Evolutionary conservation across 2,113 vertebrate species (phyloP).

Genomic region (Alexandromys fortis): DNA sequence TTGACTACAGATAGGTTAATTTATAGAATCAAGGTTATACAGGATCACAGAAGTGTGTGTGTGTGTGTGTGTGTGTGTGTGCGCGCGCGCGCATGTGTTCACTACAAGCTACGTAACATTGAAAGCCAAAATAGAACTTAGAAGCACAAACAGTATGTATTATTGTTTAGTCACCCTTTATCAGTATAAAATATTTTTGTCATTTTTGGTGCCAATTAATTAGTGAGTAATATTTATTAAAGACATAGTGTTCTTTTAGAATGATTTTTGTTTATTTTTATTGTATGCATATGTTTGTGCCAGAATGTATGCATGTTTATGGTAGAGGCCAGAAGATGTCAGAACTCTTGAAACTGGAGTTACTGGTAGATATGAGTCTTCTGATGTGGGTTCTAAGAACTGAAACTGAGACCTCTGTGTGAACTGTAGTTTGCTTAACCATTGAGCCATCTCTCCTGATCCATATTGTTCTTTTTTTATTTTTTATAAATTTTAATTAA

Average conservation of each 20-base stretch:
- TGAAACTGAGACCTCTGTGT: background rate
- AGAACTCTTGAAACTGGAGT: too few species aligned
- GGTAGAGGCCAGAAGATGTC: too few species aligned
- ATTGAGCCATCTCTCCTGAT: background rate
- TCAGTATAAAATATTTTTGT: conserved; percentile 7
- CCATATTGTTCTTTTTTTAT: background rate
- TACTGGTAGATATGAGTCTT: background rate
- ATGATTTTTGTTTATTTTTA: too few species aligned
- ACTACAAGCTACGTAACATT: background rate
- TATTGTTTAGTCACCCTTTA: background rate
- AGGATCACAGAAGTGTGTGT: background rate
- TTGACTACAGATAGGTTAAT: conserved; percentile 19
- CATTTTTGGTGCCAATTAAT: background rate
- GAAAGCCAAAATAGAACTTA: background rate
- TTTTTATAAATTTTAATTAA: too few species aligned
- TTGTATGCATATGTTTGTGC: too few species aligned
- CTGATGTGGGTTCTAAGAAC: background rate
- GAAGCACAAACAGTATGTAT: background rate
- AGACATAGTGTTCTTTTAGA: too few species aligned
- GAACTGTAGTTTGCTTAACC: background rate
- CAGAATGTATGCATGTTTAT: too few species aligned
- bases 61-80: background rate
- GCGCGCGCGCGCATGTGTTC: background rate
- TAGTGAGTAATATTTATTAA: background rate
- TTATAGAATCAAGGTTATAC: background rate